A percentile compares a stretch with the other conserved stretches of the same genome.
These are phyloP conservation scores for Melanostoma mellinum DNA, from an alignment of 2,888 invertebrate genomes.

Conservation along the genomic window DNA sequence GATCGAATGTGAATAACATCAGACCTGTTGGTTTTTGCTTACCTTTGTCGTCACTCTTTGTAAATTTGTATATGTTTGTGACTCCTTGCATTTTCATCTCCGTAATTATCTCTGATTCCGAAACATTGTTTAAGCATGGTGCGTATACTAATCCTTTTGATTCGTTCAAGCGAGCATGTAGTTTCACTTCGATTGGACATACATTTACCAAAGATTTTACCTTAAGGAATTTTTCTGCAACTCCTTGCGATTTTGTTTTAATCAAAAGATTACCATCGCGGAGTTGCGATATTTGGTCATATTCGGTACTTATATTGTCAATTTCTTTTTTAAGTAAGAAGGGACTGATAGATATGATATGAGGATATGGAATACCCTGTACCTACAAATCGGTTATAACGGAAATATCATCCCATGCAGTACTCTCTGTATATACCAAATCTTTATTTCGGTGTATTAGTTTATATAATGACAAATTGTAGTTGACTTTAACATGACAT, in stretches of 20 bases:
- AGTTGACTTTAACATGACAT: no score
- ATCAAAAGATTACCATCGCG: conserved; percentile 13
- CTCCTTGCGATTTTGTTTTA: conserved; percentile 8
- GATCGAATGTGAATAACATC: conserved; percentile 42
- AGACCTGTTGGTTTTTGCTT: conserved; percentile 28
- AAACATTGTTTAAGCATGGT: conserved; percentile 1
- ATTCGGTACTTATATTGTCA: conserved; percentile 25
- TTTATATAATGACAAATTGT: no score
- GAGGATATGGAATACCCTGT: no score
- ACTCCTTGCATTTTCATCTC: conserved; percentile 13
- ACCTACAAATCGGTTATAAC: no score
- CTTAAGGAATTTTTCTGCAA: conserved; percentile 16
- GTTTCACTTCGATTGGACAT: conserved; percentile 11
- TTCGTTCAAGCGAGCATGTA: neutral
- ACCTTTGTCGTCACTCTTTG: conserved; percentile 24
- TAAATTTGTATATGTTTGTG: conserved; percentile 19
- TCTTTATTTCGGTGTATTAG: no score
- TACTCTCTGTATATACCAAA: no score
- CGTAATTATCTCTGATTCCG: neutral
- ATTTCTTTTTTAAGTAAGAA: conserved; percentile 30
- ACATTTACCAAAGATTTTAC: neutral
- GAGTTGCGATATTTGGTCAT: conserved; percentile 22
- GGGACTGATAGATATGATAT: no score
- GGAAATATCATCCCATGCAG: no score
- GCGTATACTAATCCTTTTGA: conserved; percentile 19